Evolutionary conservation across 1,140 invertebrate species (phyloP), one percentile per base, ranked within the genome.

Genomic region (Zaprionus camerounensis): DNA sequence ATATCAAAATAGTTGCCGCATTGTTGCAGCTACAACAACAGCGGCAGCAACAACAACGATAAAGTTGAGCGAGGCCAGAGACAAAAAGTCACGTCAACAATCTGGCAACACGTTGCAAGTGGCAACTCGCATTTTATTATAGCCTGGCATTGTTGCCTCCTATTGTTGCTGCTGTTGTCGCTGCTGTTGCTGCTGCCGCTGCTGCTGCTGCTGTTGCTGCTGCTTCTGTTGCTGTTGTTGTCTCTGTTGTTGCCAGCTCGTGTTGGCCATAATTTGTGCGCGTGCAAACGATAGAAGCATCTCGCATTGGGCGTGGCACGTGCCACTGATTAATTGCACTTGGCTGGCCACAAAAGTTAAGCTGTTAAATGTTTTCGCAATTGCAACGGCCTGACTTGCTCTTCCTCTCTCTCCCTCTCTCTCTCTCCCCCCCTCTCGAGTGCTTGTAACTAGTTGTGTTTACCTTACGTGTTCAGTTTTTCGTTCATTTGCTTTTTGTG

Each of bases 91-190:
- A 77, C 80, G 75, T 81, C 78, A 90, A 90, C 84, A 90, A 90
- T 88, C 84, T 90, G 71, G 81, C 85, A 76, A 90, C 84, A 90
- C 85, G 85, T 88, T 87, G 84, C 84, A 87, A 87, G 81, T 83
- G 83, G 81, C 83, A 86, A 72, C 73, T 78, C 71, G 63, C 62
- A 85, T 69, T 87, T 83, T 34, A 11, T 87, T 87, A 87, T 90
- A 84, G 78, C 78, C 61, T 59, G 63, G 41, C 57, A 49, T 76
- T 65, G 49, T 31, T 65, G 41, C 2, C 28, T 49, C n/a, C 55
- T 57, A 61, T 55, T 70, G 31, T 69, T 69, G 65, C 26, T 69
- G 65, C 26, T 55, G 58, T 69, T 73, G 49, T n/a, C 55, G 61
- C 56, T 69, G 44, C 20, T 55, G 38, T 13, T 51, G 59, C 12